Base-by-base conservation (phyloP, 2,113 vertebrate genomes). In the Rhombomys opimus region DNA sequence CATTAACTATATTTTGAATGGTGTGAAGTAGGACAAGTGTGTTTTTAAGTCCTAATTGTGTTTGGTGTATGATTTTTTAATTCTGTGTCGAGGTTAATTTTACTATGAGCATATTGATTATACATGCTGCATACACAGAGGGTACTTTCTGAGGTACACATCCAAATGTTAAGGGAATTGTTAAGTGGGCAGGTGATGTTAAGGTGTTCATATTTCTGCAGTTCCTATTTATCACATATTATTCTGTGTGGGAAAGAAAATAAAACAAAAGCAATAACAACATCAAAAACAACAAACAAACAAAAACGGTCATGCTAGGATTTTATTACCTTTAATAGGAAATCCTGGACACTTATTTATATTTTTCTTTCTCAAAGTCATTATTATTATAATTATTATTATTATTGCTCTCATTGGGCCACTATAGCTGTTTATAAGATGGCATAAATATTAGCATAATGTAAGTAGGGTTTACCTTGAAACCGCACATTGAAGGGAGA, bases 381-480 rank as follows among this genome's bases (percentile, higher is more conserved):
- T 88, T 86, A 73, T 93, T 46, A 25, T 84, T 18, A 52, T 88
- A 81, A 73, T 93, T 46, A 25, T 84, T 18, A 52, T 70, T 50
- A 41, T 54, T 85, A 70, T 89, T 89, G 63, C 91, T 85, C 70
- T 96, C 72, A 94, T 72, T 76, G 41, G 81, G 41, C 23, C 38
- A 73, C 38, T 86, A 27, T n/a, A 70, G 25, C n/a, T 95, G 1
- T 91, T 95, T 41, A 23, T 88, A 63, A 41, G 70, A 54, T 59
- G 27, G 38, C 68, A 78, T 90, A 73, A 90, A 96, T 91, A 84
- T 50, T 89, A 88, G 72, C 76, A 80, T 77, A 91, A 95, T 77
- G 63, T 65, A 96, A 96, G 70, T 25, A 97, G 7, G 18, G 27
- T 72, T 97, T 65, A 87, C 27, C 95, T 52, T 90, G 70, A 30